Conservation (phyloP, 1,140 invertebrate genomes). For the Panonychus citri region DNA sequence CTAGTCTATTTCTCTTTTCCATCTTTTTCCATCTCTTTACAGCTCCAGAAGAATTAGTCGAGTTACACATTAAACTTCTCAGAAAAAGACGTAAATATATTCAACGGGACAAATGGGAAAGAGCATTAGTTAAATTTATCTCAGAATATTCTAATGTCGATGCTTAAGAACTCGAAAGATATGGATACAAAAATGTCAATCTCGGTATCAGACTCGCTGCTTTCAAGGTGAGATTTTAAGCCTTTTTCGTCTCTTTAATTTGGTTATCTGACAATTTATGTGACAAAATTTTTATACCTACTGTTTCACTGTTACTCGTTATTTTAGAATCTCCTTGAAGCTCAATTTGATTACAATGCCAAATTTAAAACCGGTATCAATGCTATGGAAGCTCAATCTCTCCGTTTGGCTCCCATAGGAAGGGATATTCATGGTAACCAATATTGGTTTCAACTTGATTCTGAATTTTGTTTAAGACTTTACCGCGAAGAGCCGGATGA, state of each 20-base stretch:
- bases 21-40: conserved; percentile 9
- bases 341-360: conserved; percentile 76
- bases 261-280: too few species aligned
- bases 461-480: conserved; percentile 61
- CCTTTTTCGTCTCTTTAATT: too few species aligned
- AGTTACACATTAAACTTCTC: conserved; percentile 67
- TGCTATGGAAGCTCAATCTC: conserved; percentile 42
- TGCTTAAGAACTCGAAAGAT: conserved; percentile 84
- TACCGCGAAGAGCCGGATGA: conserved; percentile 87
- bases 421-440: conserved; percentile 61
- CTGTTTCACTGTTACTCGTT: too few species aligned
- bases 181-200: conserved; percentile 79
- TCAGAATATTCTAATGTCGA: conserved; percentile 66
- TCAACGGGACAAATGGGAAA: conserved; percentile 68
- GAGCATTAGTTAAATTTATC: conserved; percentile 65
- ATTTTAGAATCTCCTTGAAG: conserved; percentile 58
- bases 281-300: too few species aligned
- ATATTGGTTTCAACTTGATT: conserved; percentile 82
- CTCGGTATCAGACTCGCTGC: conserved; percentile 61
- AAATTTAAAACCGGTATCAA: conserved; percentile 82
- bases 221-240: conserved; percentile 56
- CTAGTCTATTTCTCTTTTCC: too few species aligned
- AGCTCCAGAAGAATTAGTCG: conserved; percentile 33
- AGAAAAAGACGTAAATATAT: conserved; percentile 56
- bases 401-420: conserved; percentile 64